These are phyloP conservation scores for Taxidea taxus DNA, from an alignment of 2,113 vertebrate genomes.

Conservation along the genomic window DNA sequence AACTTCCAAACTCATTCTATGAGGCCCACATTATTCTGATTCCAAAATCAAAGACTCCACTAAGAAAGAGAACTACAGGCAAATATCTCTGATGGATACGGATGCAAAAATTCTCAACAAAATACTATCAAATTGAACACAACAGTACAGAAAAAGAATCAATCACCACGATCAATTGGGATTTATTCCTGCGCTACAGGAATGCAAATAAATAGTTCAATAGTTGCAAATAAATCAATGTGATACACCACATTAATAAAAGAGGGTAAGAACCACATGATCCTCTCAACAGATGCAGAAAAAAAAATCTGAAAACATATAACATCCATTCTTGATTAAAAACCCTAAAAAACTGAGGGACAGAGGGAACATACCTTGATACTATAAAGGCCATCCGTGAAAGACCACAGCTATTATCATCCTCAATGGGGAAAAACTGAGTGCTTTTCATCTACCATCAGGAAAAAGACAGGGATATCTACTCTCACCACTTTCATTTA, in stretches of 20 bases:
- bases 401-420: neutral
- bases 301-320: neutral
- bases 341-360: neutral
- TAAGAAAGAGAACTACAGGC: neutral
- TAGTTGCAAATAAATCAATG: neutral
- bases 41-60: neutral
- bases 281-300: neutral
- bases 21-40: neutral
- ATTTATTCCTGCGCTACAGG: neutral
- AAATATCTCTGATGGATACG: neutral
- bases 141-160: neutral
- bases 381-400: neutral
- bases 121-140: neutral
- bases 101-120: neutral
- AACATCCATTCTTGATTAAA: neutral
- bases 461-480: neutral
- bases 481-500: neutral
- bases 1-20: neutral
- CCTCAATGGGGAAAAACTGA: neutral
- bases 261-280: neutral
- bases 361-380: neutral
- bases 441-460: neutral
- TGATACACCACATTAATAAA: neutral
- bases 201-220: neutral
- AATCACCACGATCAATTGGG: neutral